Conservation (phyloP, 2,888 invertebrate species). For the Eristalis tenax region DNA sequence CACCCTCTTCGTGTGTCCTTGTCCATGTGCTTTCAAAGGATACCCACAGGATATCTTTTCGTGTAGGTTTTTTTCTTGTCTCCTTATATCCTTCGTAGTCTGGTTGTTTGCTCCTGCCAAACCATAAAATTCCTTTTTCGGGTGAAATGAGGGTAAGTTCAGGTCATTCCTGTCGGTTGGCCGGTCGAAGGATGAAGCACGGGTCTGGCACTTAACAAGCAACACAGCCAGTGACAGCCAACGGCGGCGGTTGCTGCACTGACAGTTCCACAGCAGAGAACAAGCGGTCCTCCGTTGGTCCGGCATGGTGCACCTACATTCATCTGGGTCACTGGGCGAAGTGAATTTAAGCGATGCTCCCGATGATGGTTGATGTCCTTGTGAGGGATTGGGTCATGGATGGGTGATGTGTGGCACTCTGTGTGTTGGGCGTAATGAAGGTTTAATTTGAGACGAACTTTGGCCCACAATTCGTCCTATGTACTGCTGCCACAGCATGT, state of each 20-base stretch:
- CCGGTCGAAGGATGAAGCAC: not conserved
- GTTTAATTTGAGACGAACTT: slow-evolving; percentile 19
- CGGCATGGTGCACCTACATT: no score
- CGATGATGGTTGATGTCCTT: slow-evolving; percentile 24
- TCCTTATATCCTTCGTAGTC: not conserved
- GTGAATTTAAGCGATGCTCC: slow-evolving; percentile 45
- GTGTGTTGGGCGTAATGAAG: slow-evolving; percentile 9
- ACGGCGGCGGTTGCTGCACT: not conserved
- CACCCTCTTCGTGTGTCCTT: not conserved
- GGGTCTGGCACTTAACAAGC: slow-evolving; percentile 40
- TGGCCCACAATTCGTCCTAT: not conserved
- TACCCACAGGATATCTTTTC: slow-evolving; percentile 44
- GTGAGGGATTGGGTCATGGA: not conserved
- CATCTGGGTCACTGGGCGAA: slow-evolving; percentile 47
- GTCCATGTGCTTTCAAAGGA: slow-evolving; percentile 39
- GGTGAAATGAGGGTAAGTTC: slow-evolving; percentile 44
- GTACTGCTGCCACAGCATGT: not conserved
- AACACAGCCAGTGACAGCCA: not conserved
- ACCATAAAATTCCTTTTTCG: slow-evolving; percentile 8
- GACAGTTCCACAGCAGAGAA: not conserved
- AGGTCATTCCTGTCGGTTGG: slow-evolving; percentile 34
- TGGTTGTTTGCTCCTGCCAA: slow-evolving; percentile 38
- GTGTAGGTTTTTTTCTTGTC: not conserved
- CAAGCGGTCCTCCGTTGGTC: not conserved
- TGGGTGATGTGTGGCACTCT: not conserved